Base-by-base conservation (phyloP, 2,113 vertebrate genomes). In the Blennius ocellaris region DNA sequence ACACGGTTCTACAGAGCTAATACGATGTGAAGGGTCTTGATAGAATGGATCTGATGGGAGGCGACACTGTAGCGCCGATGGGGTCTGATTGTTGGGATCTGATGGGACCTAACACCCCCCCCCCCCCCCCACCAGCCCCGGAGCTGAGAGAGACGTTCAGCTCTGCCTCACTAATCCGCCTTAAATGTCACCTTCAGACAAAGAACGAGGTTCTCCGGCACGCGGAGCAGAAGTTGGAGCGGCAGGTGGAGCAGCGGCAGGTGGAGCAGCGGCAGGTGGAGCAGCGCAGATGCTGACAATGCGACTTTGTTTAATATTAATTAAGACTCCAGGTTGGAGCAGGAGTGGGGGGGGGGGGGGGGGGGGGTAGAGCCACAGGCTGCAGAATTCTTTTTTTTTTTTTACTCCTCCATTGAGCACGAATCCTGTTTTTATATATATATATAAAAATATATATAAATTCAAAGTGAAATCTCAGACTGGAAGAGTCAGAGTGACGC, bases 131-230 rank as follows among this genome's bases (percentile, higher is more conserved):
- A 2, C 21, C 21, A 2, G 2, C 53, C 59, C 6, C 71, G 39
- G 50, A 63, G 58, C 61, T 36, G 54, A 57, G 39, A 40, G 9
- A 50, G 68, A 48, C 59, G 67, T 63, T 11, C 2, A 36, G 37
- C 54, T 48, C 36, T 41, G 44, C 57, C 54, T 40, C 37, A 66
- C 53, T 64, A 8, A 70, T 74, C 75, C 71, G 61, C 70, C 63
- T 78, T 57, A 73, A 72, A 83, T 75, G 82, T 83, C 87, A 83
- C 83, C 83, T 86, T 84, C 69, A 81, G 56, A 52, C 45, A 50
- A 47, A 48, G 11, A 53, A 53, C 48, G 8, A 58, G 39, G 0
- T 56, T 38, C 39, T 57, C 50, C 30, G 44, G 75, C 44, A 45
- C 52, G 68, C 69, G 2, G 44, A 75, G 44, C 48, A 30, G 21